Conservation (phyloP, 2,888 invertebrate species). For the Synergus umbraculus region DNA sequence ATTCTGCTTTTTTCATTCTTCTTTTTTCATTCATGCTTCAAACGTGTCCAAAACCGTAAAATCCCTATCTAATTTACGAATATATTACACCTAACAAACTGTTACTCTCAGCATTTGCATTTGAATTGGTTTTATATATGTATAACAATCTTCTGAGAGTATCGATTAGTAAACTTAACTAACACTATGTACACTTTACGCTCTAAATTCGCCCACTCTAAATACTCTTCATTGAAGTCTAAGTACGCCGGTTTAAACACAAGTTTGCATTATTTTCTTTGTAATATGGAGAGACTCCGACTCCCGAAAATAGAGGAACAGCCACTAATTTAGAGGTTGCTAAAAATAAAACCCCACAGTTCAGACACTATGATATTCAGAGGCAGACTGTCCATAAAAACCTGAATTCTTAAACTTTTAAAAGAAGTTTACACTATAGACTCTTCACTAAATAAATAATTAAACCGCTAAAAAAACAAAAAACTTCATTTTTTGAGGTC, state of each 20-base stretch:
- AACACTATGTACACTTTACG: slow-evolving; percentile 2
- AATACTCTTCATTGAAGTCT: neutral
- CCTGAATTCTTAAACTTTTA: slow-evolving; percentile 30
- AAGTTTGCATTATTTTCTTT: slow-evolving; percentile 61
- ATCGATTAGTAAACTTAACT: slow-evolving; percentile 11
- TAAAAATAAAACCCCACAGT: slow-evolving; percentile 73
- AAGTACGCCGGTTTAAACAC: slow-evolving; percentile 1
- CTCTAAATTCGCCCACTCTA: slow-evolving; percentile 3
- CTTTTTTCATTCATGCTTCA: neutral
- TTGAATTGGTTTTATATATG: slow-evolving; percentile 1
- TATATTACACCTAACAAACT: neutral
- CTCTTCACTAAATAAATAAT: slow-evolving; percentile 26
- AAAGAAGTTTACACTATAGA: slow-evolving; percentile 20
- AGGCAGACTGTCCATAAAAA: slow-evolving; percentile 62
- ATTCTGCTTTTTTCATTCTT: neutral
- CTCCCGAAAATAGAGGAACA: slow-evolving; percentile 72
- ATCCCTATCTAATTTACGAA: neutral
- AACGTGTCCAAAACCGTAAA: neutral
- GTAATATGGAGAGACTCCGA: slow-evolving; percentile 63
- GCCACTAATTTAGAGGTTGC: slow-evolving; percentile 71
- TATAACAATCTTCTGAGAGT: neutral
- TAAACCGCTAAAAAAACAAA: neutral
- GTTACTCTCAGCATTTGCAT: neutral
- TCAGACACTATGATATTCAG: slow-evolving; percentile 67
- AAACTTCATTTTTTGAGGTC: neutral